Base-by-base conservation (phyloP, 2,888 invertebrate species). In the Spialia ferax region DNA sequence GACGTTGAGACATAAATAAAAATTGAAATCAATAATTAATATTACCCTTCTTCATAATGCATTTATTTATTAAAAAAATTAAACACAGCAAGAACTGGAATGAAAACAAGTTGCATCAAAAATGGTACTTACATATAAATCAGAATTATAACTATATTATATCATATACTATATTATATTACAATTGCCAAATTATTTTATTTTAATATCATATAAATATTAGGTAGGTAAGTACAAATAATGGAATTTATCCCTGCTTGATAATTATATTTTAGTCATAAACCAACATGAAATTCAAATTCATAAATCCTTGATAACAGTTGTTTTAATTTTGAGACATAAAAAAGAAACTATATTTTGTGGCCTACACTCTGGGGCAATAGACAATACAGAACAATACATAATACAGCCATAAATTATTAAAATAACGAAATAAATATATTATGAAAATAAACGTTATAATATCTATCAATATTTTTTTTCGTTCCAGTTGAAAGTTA, bases 1-100 rank as follows among this genome's bases (percentile, higher is more conserved):
- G 63, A 69, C 72, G 65, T 69, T 69, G 69, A 74, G 68, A 73
- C 63, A 68, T 59, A 74, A 69, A 71, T 59, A 55, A 56, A 64
- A 57, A 64, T 48, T 45, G 54, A 63, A 63, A 64, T 20, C 10
- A 48, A 20, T 45, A 50, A 63, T 61, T 52, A 61, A 42, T 55
- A 67, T 57, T 57, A 69, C 64, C 62, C 50, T 68, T 23, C 42
- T 32, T 64, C 6, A 57, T 38, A 55, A 56, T n/a, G 62, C 18
- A 61, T 32, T 60, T 50, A 59, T 60, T 48, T 57, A 35, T 55
- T 60, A 50, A 63, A 10, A 48, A 18, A 48, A 20, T 18, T 48
- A 42, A 42, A 42, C 35, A 68, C 59, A 70, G 42, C 52, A 48
- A 67, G 54, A 74, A 70, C 63, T 78, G 78, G 78, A 80, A 80